Evolutionary conservation across 2,113 vertebrate species (phyloP).

Genomic region (Bubalus kerabau): DNA sequence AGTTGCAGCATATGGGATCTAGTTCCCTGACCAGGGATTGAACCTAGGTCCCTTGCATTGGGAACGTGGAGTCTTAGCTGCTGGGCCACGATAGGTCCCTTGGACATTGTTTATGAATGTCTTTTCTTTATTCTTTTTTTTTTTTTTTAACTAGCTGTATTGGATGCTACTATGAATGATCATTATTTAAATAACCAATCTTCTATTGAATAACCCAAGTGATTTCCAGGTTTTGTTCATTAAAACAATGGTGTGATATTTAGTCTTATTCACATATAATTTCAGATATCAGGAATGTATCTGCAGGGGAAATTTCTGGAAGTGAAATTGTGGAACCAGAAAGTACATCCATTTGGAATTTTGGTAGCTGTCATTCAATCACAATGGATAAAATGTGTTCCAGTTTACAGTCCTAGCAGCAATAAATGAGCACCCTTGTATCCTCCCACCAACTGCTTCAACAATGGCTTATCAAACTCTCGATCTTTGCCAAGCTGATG

Average conservation of each 20-base stretch:
- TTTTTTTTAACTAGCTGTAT: not conserved
- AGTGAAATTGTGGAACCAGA: not conserved
- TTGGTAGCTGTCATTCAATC: not conserved
- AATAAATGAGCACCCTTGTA: fast-evolving
- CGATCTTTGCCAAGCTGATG: not conserved
- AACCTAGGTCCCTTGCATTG: not conserved
- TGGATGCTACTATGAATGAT: not conserved
- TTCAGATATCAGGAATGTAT: not conserved
- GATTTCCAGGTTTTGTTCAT: not conserved
- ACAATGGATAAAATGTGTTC: not conserved
- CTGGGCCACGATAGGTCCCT: not conserved
- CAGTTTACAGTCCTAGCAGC: not conserved
- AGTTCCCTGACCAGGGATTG: not conserved
- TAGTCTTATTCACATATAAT: not conserved
- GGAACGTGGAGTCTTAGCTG: not conserved
- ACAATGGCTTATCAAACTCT: not conserved
- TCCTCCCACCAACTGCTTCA: no score
- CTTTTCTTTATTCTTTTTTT: not conserved
- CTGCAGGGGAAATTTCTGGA: not conserved
- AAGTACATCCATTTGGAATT: not conserved
- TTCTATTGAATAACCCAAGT: not conserved
- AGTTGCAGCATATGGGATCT: not conserved
- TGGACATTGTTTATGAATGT: not conserved
- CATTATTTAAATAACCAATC: not conserved
- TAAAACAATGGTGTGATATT: not conserved